phyloP scores from a whole-genome alignment of 2,113 vertebrate genomes.

The Procavia capensis region DNA sequence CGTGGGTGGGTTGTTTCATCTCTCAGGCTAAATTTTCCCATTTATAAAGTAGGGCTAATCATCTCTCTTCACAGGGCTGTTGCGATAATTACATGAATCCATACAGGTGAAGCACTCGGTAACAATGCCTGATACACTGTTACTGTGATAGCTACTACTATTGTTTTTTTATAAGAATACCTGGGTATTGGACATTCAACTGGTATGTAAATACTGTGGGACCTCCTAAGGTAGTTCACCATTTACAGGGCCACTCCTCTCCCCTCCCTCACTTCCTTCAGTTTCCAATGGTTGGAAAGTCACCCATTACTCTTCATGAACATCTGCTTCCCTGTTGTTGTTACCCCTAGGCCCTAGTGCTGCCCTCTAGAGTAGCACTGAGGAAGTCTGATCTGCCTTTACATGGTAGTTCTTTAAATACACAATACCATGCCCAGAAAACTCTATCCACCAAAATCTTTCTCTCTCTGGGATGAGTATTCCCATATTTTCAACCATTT shows the following conservation, averaged over 20 bases:
- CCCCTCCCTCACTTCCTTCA: neutral
- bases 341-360: neutral
- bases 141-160: fast-evolving
- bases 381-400: neutral
- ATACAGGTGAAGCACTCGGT: neutral
- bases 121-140: neutral
- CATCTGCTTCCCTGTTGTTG: neutral
- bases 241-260: neutral
- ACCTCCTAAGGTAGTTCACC: neutral
- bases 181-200: fast-evolving
- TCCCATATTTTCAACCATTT: neutral
- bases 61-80: neutral
- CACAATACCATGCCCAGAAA: neutral
- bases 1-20: neutral
- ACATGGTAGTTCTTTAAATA: neutral
- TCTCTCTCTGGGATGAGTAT: neutral
- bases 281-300: neutral
- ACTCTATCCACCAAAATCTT: neutral
- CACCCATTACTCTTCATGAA: neutral
- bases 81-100: neutral
- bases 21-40: neutral
- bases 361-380: neutral
- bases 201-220: neutral
- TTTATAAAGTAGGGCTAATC: neutral
- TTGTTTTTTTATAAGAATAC: neutral